These are phyloP conservation scores for Strix uralensis DNA, from an alignment of 2,113 vertebrate species.

Conservation along the genomic window DNA sequence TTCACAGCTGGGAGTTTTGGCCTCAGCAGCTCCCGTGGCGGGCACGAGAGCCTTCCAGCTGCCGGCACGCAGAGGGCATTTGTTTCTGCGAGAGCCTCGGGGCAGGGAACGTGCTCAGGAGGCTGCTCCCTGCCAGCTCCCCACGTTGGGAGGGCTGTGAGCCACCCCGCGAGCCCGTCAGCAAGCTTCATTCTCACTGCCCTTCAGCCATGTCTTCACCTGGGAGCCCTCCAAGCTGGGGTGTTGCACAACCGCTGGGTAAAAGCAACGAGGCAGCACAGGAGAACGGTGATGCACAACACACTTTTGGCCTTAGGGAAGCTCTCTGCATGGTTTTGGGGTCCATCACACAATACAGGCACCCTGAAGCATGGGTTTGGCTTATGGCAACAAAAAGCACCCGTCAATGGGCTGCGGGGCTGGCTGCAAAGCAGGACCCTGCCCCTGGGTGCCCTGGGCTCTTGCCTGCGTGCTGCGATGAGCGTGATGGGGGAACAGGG, in stretches of 20 bases:
- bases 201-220: neutral
- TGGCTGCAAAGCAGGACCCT: neutral
- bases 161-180: neutral
- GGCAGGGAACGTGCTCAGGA: neutral
- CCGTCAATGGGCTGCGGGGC: neutral
- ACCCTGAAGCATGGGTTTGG: neutral
- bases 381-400: neutral
- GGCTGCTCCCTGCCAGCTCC: neutral
- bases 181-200: neutral
- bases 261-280: neutral
- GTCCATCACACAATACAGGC: neutral
- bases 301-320: neutral
- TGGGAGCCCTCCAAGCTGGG: neutral
- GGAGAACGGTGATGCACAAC: neutral
- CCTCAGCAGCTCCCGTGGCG: accelerated
- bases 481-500: neutral
- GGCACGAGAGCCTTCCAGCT: neutral
- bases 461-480: accelerated
- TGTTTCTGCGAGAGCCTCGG: neutral
- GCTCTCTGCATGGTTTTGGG: neutral
- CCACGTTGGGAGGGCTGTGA: accelerated
- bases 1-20: accelerated
- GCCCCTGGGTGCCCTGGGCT: accelerated
- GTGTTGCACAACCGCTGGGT: neutral
- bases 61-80: accelerated